Evolutionary conservation across 2,113 vertebrate species (phyloP).

Genomic region (Nothobranchius kuhntae): DNA sequence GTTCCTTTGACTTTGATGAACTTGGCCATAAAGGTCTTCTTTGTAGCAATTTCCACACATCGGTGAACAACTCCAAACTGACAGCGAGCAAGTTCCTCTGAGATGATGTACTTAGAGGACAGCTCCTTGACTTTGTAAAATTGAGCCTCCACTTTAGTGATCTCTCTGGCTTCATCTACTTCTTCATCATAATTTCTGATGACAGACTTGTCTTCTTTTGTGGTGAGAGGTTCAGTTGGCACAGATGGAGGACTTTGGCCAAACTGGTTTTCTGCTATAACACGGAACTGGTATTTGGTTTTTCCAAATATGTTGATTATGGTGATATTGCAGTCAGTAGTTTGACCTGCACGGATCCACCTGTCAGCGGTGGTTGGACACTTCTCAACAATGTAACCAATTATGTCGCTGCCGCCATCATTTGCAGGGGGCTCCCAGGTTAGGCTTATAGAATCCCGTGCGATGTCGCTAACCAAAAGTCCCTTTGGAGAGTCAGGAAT

Average conservation of each 20-base stretch:
- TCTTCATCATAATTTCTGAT: slow-evolving; percentile 96
- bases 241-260: slow-evolving; percentile 89
- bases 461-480: slow-evolving; percentile 87
- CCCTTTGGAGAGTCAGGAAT: slow-evolving; percentile 93
- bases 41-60: slow-evolving; percentile 90
- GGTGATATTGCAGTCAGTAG: slow-evolving; percentile 87
- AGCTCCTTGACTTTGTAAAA: slow-evolving; percentile 91
- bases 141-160: slow-evolving; percentile 85
- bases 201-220: slow-evolving; percentile 93
- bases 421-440: slow-evolving; percentile 91
- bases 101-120: slow-evolving; percentile 90
- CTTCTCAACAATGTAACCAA: slow-evolving; percentile 93
- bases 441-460: slow-evolving; percentile 93
- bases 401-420: slow-evolving; percentile 92
- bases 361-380: slow-evolving; percentile 91
- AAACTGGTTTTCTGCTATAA: slow-evolving; percentile 97
- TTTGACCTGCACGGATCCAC: slow-evolving; percentile 95
- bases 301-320: slow-evolving; percentile 96
- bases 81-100: slow-evolving; percentile 94
- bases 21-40: slow-evolving; percentile 97
- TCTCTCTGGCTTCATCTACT: slow-evolving; percentile 90
- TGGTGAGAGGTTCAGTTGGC: slow-evolving; percentile 90
- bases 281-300: slow-evolving; percentile 95
- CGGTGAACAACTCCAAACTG: slow-evolving; percentile 95
- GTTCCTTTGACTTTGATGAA: slow-evolving; percentile 97